Evolutionary conservation across 2,113 vertebrate genomes (phyloP), one percentile per base, ranked within the genome.

Genomic region (Columba janthina): DNA sequence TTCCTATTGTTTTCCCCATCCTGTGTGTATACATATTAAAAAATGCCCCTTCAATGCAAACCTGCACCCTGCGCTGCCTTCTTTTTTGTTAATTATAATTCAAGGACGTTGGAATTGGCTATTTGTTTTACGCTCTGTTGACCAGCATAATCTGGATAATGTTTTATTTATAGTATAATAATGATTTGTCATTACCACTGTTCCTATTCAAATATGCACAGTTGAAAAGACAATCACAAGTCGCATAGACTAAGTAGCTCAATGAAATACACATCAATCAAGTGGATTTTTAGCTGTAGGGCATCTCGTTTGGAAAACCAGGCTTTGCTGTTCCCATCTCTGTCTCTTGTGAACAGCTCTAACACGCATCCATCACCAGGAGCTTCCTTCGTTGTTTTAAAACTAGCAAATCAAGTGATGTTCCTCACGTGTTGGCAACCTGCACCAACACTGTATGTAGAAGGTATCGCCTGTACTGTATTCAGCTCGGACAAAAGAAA

Each of bases 151-250:
- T 94, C 83, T 92, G 83, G 88, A 61, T 93, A 95, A 96, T 96
- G 92, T 96, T 96, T 97, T 96, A 96, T 96, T 96, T 95, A 97
- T 94, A 72, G 87, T 36, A 87, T 81, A 96, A 93, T 94, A 92
- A 94, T 79, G 92, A 92, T 85, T 81, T 20, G 14, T 89, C 93
- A 73, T 94, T 94, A 93, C 86, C 90, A n/a, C 76, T 12, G 29
- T 78, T 83, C 89, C 86, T 93, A 58, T 82, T 94, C 94, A 93
- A 90, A 90, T 54, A 87, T 26, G 83, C 88, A 65, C 88, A 85
- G 93, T 9, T 25, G 38, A 92, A 86, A 64, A 95, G 96, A 91
- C 91, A 95, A 61, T 64, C 88, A 79, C 78, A 58, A 86, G 88
- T 64, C 22, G 5, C 38, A 31, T 44, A 40, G n/a, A 62, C 75